Percentiles rank a stretch among this genome's conserved stretches.
phyloP scores from a whole-genome alignment of 2,888 invertebrate genomes.

The Hirtodrosophila alboralis region DNA sequence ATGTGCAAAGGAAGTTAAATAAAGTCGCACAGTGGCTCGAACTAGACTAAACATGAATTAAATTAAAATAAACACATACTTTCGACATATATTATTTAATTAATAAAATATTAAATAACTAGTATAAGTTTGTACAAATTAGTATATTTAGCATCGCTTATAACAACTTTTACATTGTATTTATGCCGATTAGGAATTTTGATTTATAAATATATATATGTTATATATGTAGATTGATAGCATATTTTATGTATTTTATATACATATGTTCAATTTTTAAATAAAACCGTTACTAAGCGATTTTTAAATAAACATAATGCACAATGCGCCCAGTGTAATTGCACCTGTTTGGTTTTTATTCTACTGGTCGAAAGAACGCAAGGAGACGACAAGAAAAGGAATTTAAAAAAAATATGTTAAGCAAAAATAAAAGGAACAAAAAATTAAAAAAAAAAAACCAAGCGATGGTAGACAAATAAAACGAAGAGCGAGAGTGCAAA shows the following conservation, averaged over 20 bases:
- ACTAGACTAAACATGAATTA: too few species aligned
- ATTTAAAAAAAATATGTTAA: slow-evolving; percentile 19
- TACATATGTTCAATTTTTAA: background rate
- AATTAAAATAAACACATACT: too few species aligned
- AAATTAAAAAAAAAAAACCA: slow-evolving; percentile 9
- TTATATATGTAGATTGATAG: too few species aligned
- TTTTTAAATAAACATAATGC: background rate
- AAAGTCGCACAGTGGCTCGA: slow-evolving; percentile 46
- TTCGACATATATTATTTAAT: too few species aligned
- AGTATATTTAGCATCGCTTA: too few species aligned
- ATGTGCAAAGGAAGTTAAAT: slow-evolving; percentile 52
- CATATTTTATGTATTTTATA: too few species aligned
- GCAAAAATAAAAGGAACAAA: slow-evolving; percentile 4
- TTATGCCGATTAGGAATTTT: too few species aligned
- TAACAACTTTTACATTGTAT: too few species aligned
- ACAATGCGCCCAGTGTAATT: slow-evolving; percentile 25
- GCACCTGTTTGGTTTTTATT: slow-evolving; percentile 40
- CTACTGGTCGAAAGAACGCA: slow-evolving; percentile 3
- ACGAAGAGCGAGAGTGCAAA: background rate
- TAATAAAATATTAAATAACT: too few species aligned
- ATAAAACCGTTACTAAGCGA: slow-evolving; percentile 3
- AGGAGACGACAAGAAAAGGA: slow-evolving; percentile 9
- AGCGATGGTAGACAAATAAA: slow-evolving; percentile 6
- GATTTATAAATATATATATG: too few species aligned
- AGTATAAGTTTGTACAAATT: too few species aligned